Evolutionary conservation across 2,888 invertebrate genomes (phyloP).

Genomic region (Spodoptera littoralis): DNA sequence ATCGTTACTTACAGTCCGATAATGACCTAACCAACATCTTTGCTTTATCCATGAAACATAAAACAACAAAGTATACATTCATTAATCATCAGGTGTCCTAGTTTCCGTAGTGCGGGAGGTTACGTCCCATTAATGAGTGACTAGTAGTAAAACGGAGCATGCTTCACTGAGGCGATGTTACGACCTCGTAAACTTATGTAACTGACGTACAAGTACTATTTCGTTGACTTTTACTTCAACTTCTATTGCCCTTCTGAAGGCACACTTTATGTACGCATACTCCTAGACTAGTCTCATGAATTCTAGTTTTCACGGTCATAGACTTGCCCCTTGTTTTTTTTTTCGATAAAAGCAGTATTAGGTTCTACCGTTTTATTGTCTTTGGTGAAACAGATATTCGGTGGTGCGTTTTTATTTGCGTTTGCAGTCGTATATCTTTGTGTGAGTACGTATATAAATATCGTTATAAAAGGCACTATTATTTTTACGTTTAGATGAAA

Average conservation of each 20-base stretch:
- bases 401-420: conserved; percentile 12
- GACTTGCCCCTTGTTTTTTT: conserved; percentile 24
- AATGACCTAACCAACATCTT: no score
- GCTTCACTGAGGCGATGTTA: conserved; percentile 67
- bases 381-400: conserved; percentile 19
- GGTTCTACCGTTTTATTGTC: conserved; percentile 26
- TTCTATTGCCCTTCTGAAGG: conserved; percentile 62
- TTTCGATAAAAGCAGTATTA: conserved; percentile 13
- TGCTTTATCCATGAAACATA: no score
- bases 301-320: conserved; percentile 37
- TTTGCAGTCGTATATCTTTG: conserved; percentile 12
- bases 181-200: conserved; percentile 78
- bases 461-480: no score
- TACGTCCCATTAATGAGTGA: conserved; percentile 62
- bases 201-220: conserved; percentile 73
- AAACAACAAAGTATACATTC: conserved; percentile 12
- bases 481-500: not conserved
- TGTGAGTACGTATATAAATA: no score
- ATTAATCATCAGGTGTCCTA: conserved; percentile 44
- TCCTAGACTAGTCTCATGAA: conserved; percentile 34
- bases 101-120: conserved; percentile 29
- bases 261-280: conserved; percentile 45
- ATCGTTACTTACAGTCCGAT: no score
- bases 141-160: conserved; percentile 66
- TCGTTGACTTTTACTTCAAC: conserved; percentile 77